These are phyloP conservation scores for Daphoenositta chrysoptera DNA, from an alignment of 2,113 vertebrate genomes.

Conservation along the genomic window DNA sequence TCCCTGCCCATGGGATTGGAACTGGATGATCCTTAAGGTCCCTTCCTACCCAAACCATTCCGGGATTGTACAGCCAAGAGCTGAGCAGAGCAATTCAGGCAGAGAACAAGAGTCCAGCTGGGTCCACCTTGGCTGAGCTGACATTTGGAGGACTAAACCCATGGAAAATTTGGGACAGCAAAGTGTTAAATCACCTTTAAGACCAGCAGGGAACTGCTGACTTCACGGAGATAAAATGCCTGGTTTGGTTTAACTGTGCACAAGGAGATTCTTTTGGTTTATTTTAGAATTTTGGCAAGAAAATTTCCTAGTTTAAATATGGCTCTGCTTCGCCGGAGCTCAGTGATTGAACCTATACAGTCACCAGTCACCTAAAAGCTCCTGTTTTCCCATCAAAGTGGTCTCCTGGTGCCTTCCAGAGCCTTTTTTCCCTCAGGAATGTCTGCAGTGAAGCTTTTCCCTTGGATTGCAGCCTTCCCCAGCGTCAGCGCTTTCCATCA, in stretches of 20 bases:
- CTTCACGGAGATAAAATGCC: neutral
- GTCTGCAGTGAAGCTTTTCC: neutral
- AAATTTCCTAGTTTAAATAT: neutral
- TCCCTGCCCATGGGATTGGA: neutral
- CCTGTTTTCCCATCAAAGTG: neutral
- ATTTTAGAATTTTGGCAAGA: rapidly evolving
- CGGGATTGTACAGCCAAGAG: neutral
- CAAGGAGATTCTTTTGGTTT: neutral
- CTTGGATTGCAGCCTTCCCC: neutral
- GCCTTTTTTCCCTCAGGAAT: neutral
- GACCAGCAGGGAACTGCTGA: neutral
- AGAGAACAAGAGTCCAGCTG: neutral
- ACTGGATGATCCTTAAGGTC: rapidly evolving
- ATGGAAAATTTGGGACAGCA: neutral
- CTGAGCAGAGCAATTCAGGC: neutral
- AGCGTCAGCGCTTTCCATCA: neutral
- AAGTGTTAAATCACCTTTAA: neutral
- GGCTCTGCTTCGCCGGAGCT: neutral
- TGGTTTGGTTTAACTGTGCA: neutral
- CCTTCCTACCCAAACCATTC: neutral
- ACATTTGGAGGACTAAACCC: neutral
- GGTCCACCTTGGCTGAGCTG: neutral
- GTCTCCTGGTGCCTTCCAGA: neutral
- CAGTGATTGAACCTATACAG: neutral
- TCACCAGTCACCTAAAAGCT: neutral